These are phyloP conservation scores for Neoascia interrupta DNA, from an alignment of 2,888 invertebrate species.

Conservation along the genomic window DNA sequence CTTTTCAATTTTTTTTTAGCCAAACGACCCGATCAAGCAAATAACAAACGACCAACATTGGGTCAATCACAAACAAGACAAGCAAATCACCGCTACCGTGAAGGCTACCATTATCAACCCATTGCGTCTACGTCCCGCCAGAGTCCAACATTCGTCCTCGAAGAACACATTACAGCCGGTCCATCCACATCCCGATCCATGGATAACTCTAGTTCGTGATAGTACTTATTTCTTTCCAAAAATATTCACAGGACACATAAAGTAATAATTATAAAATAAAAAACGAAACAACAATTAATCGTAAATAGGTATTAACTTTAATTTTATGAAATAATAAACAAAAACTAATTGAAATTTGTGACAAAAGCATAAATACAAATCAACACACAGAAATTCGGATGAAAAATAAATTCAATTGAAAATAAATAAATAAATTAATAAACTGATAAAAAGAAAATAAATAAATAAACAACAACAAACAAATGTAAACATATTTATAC, in stretches of 20 bases:
- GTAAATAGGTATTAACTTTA: constrained; percentile 44
- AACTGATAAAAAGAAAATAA: neutral
- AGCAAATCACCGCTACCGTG: constrained; percentile 80
- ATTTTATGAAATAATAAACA: too few relatives aligned
- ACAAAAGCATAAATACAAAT: too few relatives aligned
- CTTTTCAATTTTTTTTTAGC: constrained; percentile 71
- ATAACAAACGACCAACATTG: constrained; percentile 80
- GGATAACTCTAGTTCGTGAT: constrained; percentile 81
- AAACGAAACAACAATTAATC: constrained; percentile 68
- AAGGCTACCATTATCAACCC: constrained; percentile 80
- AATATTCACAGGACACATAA: constrained; percentile 71
- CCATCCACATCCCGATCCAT: constrained; percentile 80
- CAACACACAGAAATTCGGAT: too few relatives aligned
- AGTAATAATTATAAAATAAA: constrained; percentile 72
- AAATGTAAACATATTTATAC: constrained; percentile 56
- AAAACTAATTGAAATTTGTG: too few relatives aligned
- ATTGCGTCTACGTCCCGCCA: constrained; percentile 82
- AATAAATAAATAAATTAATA: neutral
- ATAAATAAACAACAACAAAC: neutral
- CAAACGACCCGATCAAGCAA: constrained; percentile 80
- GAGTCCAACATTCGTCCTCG: constrained; percentile 80
- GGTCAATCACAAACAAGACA: constrained; percentile 80
- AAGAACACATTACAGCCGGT: constrained; percentile 78
- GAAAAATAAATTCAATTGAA: too few relatives aligned
- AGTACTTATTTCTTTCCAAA: constrained; percentile 78